Base-by-base conservation (phyloP, 2,113 vertebrate species). In the Asarcornis scutulata region DNA sequence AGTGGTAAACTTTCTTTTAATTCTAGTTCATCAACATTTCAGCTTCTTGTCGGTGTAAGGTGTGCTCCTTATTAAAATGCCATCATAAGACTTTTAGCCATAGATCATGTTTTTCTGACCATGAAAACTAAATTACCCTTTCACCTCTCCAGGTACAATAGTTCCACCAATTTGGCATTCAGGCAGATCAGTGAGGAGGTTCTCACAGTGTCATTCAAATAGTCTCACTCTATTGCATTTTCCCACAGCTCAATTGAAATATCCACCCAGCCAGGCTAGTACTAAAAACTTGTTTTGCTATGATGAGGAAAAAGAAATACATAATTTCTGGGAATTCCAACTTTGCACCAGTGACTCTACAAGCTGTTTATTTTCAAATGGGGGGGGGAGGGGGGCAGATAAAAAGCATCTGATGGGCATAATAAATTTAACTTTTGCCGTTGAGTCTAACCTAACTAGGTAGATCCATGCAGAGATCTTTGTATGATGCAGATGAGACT, bases 121-220 rank as follows among this genome's bases (percentile, higher is more conserved):
- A 85, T 58, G 82, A 53, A 94, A 87, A 87, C 18, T 23, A 53
- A 71, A 85, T 93, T 73, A 74, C 67, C 55, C 89, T 89, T 82
- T 91, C 75, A 85, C 63, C 40, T 94, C 59, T 29, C 1, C 77
- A 32, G 50, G 29, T 73, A 95, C 93, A 96, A 95, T 95, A 76
- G 94, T 85, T 83, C 55, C 74, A 92, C 59, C 58, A 42, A 6
- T 80, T 91, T 62, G 44, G 38, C 71, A 13, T 74, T 93, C 78
- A 89, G 75, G 63, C 87, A 52, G 62, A 67, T 83, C 84, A 68
- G 63, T 23, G 59, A 94, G 95, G 93, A 93, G 94, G 93, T 96
- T 97, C 94, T 93, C 94, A 96, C 95, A 87, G 59, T 92, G 78
- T 95, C 94, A 83, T 82, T 95, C 91, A 50, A 89, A n/a, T 8